Conservation (phyloP, 2,113 vertebrate species). For the Thalassarche chlororhynchos region DNA sequence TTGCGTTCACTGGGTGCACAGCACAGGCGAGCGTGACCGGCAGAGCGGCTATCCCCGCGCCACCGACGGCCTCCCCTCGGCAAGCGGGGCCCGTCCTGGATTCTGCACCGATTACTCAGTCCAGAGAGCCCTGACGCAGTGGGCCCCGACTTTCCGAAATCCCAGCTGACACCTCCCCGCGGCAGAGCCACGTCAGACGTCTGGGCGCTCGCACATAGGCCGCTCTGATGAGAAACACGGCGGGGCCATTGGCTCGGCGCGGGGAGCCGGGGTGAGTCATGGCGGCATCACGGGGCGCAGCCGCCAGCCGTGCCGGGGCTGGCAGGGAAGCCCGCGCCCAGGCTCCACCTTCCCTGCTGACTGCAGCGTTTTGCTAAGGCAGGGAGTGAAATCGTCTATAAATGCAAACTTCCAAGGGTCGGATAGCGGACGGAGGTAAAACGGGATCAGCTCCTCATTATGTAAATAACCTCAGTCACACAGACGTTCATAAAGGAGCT, state of each 20-base stretch:
- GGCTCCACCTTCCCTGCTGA: not conserved
- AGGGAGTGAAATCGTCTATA: rapidly evolving
- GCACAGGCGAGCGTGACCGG: rapidly evolving
- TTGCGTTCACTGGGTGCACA: not conserved
- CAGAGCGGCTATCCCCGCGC: not conserved
- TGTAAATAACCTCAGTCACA: conserved; percentile 4
- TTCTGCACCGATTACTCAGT: not conserved
- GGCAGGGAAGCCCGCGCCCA: not conserved
- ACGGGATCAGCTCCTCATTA: not conserved
- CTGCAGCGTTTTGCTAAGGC: not conserved
- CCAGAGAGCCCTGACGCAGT: not conserved
- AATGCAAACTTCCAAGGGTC: not conserved
- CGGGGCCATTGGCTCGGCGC: not conserved
- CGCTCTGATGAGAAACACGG: not conserved
- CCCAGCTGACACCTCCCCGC: not conserved
- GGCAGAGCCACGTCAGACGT: not conserved
- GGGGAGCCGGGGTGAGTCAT: not conserved
- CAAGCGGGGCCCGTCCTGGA: not conserved
- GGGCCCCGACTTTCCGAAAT: not conserved
- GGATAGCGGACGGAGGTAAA: not conserved
- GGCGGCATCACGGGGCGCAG: not conserved
- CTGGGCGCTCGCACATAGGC: not conserved
- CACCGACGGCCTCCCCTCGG: not conserved
- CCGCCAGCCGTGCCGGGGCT: not conserved
- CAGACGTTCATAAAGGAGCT: not conserved